Percentiles rank a stretch among this genome's conserved stretches.
Conservation (phyloP, 53 echinoderm and acorn worm species). For the Hippasteria phrygiana region DNA sequence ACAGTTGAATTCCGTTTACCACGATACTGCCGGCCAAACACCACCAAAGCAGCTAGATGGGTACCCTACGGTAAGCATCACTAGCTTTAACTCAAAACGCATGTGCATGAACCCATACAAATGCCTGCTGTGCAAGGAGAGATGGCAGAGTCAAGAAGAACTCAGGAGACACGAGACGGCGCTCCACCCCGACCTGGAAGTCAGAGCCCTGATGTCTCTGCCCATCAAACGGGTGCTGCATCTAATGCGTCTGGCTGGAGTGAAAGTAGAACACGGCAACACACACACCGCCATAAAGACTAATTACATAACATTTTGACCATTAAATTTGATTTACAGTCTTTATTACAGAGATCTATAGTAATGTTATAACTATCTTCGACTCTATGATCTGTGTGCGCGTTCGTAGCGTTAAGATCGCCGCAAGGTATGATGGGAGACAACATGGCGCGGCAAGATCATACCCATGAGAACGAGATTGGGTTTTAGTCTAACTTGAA, state of each 20-base stretch:
- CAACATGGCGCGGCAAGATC: no score
- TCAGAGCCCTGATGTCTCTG: constrained; percentile 21
- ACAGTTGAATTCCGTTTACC: constrained; percentile 4
- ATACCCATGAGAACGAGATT: no score
- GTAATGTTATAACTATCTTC: no score
- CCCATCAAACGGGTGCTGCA: constrained; percentile 25
- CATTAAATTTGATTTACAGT: no score
- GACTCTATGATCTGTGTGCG: no score
- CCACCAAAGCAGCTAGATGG: background rate
- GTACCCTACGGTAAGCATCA: background rate
- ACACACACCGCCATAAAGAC: background rate
- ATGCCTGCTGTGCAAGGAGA: constrained; percentile 31
- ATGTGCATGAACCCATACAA: constrained; percentile 38
- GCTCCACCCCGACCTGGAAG: constrained; percentile 48
- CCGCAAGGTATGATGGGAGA: no score
- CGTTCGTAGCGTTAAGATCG: no score
- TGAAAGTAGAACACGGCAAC: background rate
- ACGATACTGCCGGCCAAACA: background rate
- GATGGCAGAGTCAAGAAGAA: constrained; percentile 31
- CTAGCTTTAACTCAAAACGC: constrained; percentile 2
- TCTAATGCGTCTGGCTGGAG: background rate
- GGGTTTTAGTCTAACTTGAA: no score
- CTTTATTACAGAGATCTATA: no score
- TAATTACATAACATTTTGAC: no score
- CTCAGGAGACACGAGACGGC: constrained; percentile 44